phyloP scores from a whole-genome alignment of 2,888 invertebrate genomes.

The Andrena bucephala region DNA sequence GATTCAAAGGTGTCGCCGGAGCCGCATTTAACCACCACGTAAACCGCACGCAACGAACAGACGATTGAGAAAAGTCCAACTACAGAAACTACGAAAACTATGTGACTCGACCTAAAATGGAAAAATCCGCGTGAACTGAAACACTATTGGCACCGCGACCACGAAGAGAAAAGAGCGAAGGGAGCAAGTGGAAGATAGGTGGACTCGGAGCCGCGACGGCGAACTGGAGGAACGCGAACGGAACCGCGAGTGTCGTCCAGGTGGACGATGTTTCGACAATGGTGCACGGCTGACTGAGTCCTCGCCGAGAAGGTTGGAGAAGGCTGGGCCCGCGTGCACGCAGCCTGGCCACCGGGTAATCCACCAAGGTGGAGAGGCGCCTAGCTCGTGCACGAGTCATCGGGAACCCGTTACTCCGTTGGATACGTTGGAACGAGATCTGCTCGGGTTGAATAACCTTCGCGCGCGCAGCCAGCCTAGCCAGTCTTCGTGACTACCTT shows the following conservation, averaged over 20 bases:
- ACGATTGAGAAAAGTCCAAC: background rate
- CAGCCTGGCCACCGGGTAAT: conserved; percentile 63
- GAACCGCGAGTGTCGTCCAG: conserved; percentile 63
- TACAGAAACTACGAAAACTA: background rate
- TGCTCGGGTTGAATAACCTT: conserved; percentile 83
- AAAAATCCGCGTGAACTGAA: background rate
- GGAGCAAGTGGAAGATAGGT: background rate
- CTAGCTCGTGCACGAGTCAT: conserved; percentile 65
- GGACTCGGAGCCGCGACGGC: conserved; percentile 7
- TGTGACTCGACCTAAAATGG: background rate
- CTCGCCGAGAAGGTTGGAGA: conserved; percentile 48
- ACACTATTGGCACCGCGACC: background rate
- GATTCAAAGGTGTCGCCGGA: conserved; percentile 18
- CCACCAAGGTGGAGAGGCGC: conserved; percentile 67
- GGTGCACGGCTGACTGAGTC: conserved; percentile 83
- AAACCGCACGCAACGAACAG: background rate
- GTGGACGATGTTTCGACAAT: conserved; percentile 81
- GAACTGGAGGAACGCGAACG: conserved; percentile 21
- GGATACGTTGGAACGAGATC: conserved; percentile 68
- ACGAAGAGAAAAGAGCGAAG: background rate
- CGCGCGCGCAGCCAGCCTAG: conserved; percentile 28
- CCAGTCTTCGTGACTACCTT: conserved; percentile 52
- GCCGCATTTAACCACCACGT: conserved; percentile 32
- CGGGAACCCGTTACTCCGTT: conserved; percentile 79
- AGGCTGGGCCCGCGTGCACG: conserved; percentile 62